Base-by-base conservation (phyloP, 2,113 vertebrate species). In the Salvelinus sp. region DNA sequence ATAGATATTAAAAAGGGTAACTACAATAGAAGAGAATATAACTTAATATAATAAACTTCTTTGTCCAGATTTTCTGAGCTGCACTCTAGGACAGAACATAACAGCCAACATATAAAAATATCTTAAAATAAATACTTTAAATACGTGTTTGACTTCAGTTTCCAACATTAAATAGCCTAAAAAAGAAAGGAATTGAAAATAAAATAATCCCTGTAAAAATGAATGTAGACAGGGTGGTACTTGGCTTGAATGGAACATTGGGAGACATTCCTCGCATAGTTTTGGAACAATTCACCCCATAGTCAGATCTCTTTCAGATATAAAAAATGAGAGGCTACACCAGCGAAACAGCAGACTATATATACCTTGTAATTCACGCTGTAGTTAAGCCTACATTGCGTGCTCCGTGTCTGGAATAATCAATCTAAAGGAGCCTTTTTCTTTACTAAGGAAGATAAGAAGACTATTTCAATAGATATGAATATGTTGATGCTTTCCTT, bases 181-280 rank as follows among this genome's bases (percentile, higher is more conserved):
- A 44, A 44, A 9, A 38, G 38, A 38, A 44, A 10, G 38, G 38
- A 44, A 10, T 44, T 12, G 2, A 44, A 44, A 44, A 44, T 2
- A 44, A 44, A 44, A 44, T 44, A 12, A 44, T 44, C 38, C 38
- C 38, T 76, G 76, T n/a, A 44, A 63, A 50, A 67, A 78, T 63
- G 69, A n/a, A 20, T 63, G 73, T 75, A 71, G 64, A 64, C 66
- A 75, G 69, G 72, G 69, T 44, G 38, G 38, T 93, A 91, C 92
- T 93, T 54, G 50, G 50, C 16, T 54, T 54, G 58, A 57, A 57
- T 88, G 86, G 88, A 89, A 87, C 89, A 88, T 92, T 92, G 93
- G 38, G 38, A 88, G 89, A 90, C 95, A 97, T 98, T 97, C 96
- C 94, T 87, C 81, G 92, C 93, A 97, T 97, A 90, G 83, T 93